Percentiles rank a stretch among this genome's conserved stretches.
Evolutionary conservation across 2,113 vertebrate genomes (phyloP).

Genomic region (Zosterops hypoxanthus): DNA sequence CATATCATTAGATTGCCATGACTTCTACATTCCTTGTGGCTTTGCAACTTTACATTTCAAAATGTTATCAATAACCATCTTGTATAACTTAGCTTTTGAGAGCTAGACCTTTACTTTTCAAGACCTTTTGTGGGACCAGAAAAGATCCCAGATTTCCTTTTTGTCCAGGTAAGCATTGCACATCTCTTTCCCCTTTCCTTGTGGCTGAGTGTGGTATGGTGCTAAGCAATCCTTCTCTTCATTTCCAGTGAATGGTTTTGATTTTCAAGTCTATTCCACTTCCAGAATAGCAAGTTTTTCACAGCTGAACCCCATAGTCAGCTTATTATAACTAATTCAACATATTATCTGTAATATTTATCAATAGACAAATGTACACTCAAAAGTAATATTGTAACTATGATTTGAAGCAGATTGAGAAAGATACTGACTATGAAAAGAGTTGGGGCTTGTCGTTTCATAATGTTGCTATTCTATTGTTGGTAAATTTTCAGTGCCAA

Average conservation of each 20-base stretch:
- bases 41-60: neutral
- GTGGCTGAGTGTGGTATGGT: neutral
- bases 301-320: neutral
- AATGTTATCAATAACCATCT: neutral
- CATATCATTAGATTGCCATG: neutral
- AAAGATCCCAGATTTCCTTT: neutral
- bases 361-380: accelerated
- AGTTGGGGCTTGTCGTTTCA: neutral
- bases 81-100: neutral
- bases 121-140: neutral
- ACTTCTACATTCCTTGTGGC: neutral
- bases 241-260: neutral
- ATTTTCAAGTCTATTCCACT: neutral
- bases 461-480: neutral
- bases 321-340: neutral
- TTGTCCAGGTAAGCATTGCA: neutral
- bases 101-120: neutral
- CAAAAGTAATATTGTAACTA: neutral
- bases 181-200: neutral
- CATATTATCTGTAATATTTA: neutral
- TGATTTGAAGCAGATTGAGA: neutral
- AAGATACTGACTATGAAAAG: neutral
- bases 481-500: neutral
- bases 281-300: neutral
- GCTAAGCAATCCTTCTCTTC: neutral